phyloP scores from a whole-genome alignment of 2,797 vertebrate species.

The Sebastes vulpes region DNA sequence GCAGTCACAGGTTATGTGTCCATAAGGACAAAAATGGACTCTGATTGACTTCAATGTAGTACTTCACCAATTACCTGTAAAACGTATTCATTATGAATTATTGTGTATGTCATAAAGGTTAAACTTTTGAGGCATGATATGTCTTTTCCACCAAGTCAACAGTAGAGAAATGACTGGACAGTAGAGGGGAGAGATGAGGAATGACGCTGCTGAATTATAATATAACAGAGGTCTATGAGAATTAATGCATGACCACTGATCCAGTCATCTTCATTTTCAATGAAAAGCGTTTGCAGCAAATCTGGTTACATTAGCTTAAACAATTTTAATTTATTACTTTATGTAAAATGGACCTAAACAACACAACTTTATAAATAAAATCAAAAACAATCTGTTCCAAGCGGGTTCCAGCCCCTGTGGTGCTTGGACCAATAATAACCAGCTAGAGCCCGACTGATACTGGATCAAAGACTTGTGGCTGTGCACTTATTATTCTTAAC shows the following conservation, averaged over 20 bases:
- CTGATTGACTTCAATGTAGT: not conserved
- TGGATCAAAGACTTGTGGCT: not conserved
- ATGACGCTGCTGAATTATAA: not conserved
- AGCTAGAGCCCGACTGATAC: not conserved
- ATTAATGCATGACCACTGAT: not conserved
- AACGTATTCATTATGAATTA: not conserved
- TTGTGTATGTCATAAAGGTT: not conserved
- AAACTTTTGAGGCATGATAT: not conserved
- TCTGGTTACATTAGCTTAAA: not conserved
- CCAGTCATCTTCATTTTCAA: not conserved
- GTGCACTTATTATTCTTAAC: not conserved
- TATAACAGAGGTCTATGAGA: not conserved
- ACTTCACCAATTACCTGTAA: not conserved
- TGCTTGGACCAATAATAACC: slow-evolving; percentile 1
- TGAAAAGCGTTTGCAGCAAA: not conserved
- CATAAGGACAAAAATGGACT: not conserved
- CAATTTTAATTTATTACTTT: not conserved
- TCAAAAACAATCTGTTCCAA: not conserved
- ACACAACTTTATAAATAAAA: not conserved
- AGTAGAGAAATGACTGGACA: no score
- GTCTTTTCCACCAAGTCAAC: not conserved
- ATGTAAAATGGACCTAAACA: not conserved
- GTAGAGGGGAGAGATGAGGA: not conserved
- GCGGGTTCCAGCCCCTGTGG: not conserved
- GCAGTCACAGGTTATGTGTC: no score